A percentile compares a stretch with the other conserved stretches of the same genome.
Evolutionary conservation across 1,140 invertebrate species (phyloP).

Genomic region (Solenopsis fugax): DNA sequence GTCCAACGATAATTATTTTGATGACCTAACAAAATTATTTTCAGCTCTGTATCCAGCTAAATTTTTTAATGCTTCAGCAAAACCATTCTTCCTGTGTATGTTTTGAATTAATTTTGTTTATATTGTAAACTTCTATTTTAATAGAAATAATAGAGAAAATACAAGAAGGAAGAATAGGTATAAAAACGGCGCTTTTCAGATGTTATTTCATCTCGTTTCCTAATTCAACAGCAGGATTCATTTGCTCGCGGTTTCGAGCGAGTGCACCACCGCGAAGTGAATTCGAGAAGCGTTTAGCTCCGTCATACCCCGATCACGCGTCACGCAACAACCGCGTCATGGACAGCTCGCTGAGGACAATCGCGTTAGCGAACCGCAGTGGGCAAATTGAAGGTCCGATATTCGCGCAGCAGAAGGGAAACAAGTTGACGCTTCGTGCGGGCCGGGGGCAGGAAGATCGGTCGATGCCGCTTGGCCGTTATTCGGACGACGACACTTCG

Average conservation of each 20-base stretch:
- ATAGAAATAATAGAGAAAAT: neutral
- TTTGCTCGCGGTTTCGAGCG: constrained; percentile 36
- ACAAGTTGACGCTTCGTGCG: constrained; percentile 86
- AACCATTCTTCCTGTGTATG: no score
- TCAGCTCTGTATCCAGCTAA: no score
- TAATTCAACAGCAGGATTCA: constrained; percentile 9
- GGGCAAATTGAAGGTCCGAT: constrained; percentile 86
- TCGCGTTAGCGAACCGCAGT: constrained; percentile 84
- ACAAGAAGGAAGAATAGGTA: no score
- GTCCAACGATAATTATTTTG: no score
- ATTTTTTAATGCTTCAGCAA: no score
- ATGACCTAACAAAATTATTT: no score
- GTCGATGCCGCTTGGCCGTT: constrained; percentile 87
- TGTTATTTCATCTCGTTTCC: neutral
- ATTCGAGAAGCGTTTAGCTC: constrained; percentile 48
- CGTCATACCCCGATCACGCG: constrained; percentile 63
- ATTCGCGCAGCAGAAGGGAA: constrained; percentile 86
- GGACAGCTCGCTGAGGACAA: constrained; percentile 79
- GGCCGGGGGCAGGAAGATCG: constrained; percentile 85
- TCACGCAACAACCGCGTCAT: constrained; percentile 64
- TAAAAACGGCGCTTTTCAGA: neutral
- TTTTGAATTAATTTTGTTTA: neutral
- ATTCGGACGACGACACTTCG: constrained; percentile 87
- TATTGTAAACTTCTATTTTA: neutral
- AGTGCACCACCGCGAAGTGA: constrained; percentile 9